These are phyloP conservation scores for Xylocopa sonorina DNA, from an alignment of 1,140 invertebrate species.

Conservation along the genomic window DNA sequence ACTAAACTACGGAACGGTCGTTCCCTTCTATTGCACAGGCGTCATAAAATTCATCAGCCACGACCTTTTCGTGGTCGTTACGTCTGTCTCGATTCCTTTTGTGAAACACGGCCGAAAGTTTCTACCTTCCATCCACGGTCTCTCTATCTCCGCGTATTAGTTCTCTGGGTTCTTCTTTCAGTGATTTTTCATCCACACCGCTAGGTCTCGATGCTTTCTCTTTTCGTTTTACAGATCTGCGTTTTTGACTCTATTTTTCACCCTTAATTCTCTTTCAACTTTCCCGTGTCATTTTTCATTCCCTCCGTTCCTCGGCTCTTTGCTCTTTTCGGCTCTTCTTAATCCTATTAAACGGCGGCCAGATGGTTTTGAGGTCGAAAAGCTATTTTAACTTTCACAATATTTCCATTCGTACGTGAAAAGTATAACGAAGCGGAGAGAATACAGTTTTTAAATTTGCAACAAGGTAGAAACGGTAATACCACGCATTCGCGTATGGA, in stretches of 20 bases:
- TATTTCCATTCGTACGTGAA: no score
- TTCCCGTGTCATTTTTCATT: not conserved
- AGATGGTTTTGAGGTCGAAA: no score
- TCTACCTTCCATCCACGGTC: no score
- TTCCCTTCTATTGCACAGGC: conserved; percentile 18
- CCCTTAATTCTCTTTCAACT: not conserved
- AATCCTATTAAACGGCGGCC: no score
- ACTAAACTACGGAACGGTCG: not conserved
- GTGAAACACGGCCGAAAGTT: not conserved
- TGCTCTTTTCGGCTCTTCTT: no score
- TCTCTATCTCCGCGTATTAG: not conserved
- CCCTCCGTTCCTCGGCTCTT: no score
- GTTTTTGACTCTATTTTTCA: not conserved
- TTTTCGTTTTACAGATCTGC: not conserved
- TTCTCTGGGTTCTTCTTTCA: not conserved
- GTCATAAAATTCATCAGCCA: conserved; percentile 31
- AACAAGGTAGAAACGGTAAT: no score
- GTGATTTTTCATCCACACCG: not conserved
- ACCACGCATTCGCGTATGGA: no score
- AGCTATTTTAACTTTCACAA: no score
- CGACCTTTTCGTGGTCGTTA: not conserved
- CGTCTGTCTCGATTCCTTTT: not conserved
- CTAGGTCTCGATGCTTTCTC: no score
- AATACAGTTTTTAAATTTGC: no score
- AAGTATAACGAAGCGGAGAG: no score